Base-by-base conservation (phyloP, 2,113 vertebrate species). In the Heterocephalus glaber region DNA sequence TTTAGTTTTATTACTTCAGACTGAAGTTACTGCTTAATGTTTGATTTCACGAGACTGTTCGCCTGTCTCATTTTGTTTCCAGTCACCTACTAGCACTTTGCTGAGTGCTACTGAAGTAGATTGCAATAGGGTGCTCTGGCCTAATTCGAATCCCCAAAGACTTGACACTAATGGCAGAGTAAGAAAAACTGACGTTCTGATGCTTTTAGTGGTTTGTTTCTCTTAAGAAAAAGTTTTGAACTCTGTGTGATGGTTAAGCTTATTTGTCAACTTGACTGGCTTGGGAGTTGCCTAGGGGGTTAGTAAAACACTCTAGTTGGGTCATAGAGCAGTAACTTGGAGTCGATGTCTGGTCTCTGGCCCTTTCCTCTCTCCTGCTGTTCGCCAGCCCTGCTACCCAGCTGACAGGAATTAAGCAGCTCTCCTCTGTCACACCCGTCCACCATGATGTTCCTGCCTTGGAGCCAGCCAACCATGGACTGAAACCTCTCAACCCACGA, bases 141-240 rank as follows among this genome's bases (percentile, higher is more conserved):
- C 80, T 83, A 85, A 68, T 52, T 60, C 74, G 26, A 89, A 63
- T 86, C 68, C 22, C 84, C 66, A 79, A 66, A 95, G 74, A 84
- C n/a, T n/a, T 33, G 30, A 90, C 5, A 79, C 3, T 85, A 58
- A 91, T n/a, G 52, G 63, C 10, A 80, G 44, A 83, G 47, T 83
- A 74, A 91, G 79, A 84, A 81, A 68, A 88, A 83, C 6, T n/a
- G 83, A 47, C 9, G 56, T 70, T 83, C 41, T 26, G 81, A 61
- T 63, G 44, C n/a, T 92, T 92, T 63, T 66, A 30, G 49, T 10
- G 30, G 8, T 74, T 92, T 72, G 24, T 83, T 93, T 49, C 26
- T 49, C 52, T 86, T 66, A 35, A 54, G 19, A 14, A 86, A 96
- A 88, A 81, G 6, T 77, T 94, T 63, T 82, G 8, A 94, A 80